phyloP scores from a whole-genome alignment of 2,113 vertebrate species.

The Pituophis catenifer region DNA sequence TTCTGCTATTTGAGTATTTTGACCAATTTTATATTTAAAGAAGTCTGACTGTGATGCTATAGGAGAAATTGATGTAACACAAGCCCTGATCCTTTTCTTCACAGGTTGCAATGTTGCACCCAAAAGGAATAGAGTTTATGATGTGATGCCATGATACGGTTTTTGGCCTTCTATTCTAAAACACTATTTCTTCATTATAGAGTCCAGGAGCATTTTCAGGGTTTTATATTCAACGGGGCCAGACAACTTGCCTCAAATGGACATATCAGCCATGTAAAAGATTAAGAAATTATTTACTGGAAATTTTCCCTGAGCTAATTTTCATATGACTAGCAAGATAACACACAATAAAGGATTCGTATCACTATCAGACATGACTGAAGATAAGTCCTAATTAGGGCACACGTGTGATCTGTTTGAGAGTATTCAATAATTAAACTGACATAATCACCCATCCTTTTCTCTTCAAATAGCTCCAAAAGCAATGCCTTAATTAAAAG shows the following conservation, averaged over 20 bases:
- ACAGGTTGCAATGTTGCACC: not conserved
- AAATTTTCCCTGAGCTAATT: not conserved
- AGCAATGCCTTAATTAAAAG: slow-evolving; percentile 2
- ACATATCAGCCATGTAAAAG: not conserved
- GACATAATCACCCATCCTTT: not conserved
- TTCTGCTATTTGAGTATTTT: not conserved
- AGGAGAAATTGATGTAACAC: not conserved
- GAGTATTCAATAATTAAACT: slow-evolving; percentile 2
- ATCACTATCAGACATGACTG: not conserved
- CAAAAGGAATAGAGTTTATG: not conserved
- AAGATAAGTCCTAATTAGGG: slow-evolving; percentile 3
- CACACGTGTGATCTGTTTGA: not conserved
- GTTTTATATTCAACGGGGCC: not conserved
- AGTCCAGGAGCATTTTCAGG: not conserved
- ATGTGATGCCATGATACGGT: not conserved
- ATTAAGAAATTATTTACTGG: slow-evolving; percentile 5
- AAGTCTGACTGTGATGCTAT: not conserved
- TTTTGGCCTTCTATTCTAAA: not conserved
- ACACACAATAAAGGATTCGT: not conserved
- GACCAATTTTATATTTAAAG: not conserved
- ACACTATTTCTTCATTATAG: not conserved
- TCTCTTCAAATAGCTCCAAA: not conserved
- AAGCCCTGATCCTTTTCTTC: not conserved
- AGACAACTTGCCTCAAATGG: not conserved
- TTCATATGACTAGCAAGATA: slow-evolving; percentile 18